Conservation (phyloP, 92 coral and sea anemone genomes). For the Micromussa lordhowensis region DNA sequence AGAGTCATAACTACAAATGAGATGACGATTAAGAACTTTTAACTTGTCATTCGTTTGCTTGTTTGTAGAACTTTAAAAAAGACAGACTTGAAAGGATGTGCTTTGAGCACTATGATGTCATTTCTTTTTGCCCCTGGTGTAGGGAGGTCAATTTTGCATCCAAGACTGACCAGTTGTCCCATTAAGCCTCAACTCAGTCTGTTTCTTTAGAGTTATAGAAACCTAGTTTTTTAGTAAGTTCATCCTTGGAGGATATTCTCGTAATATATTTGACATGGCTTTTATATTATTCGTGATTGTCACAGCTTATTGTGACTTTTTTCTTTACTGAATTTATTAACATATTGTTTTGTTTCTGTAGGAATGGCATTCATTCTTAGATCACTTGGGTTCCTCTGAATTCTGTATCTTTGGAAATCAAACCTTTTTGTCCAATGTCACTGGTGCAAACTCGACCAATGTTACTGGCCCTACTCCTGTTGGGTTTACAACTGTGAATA, state of each 20-base stretch:
- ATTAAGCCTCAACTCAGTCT: no score
- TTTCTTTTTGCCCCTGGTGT: no score
- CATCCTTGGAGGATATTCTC: background rate
- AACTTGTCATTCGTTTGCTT: no score
- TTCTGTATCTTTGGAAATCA: slow-evolving; percentile 69
- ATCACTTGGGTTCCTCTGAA: slow-evolving; percentile 44
- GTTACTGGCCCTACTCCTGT: slow-evolving; percentile 17
- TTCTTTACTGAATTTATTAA: background rate
- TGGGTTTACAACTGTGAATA: slow-evolving; percentile 29
- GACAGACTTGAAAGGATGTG: no score
- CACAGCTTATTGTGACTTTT: background rate
- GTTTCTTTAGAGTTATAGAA: no score
- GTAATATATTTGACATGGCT: background rate
- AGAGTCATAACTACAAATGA: no score
- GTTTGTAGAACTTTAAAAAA: no score
- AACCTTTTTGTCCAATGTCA: slow-evolving; percentile 34
- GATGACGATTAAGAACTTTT: no score
- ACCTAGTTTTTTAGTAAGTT: background rate
- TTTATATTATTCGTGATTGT: background rate
- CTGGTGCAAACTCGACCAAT: slow-evolving; percentile 27
- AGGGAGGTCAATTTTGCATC: no score
- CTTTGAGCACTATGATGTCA: no score
- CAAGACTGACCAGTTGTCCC: no score
- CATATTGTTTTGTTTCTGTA: background rate
- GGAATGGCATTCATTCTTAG: slow-evolving; percentile 61